These are phyloP conservation scores for Suillia variegata DNA, from an alignment of 2,888 invertebrate genomes.

Conservation along the genomic window DNA sequence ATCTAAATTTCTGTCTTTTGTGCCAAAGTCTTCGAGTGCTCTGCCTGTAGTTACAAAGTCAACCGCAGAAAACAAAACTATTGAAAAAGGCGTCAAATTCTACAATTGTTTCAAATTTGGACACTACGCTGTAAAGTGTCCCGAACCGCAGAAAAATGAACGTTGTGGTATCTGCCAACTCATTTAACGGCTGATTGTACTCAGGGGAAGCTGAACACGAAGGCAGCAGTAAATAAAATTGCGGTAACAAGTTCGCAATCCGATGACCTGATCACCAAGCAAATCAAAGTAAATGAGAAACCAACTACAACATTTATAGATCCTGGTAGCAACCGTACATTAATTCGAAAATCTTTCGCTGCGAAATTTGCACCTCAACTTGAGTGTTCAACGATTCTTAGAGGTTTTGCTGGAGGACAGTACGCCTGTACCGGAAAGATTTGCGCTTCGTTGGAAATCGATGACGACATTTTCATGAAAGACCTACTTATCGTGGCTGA, in stretches of 20 bases:
- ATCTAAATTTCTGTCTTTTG: not conserved
- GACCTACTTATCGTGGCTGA: conserved; percentile 18
- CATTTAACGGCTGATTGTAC: not conserved
- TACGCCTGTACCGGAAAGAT: conserved; percentile 14
- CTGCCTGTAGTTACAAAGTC: not conserved
- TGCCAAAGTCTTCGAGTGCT: not conserved
- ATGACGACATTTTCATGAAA: not conserved
- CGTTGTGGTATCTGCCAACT: conserved; percentile 9
- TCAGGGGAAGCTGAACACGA: not conserved
- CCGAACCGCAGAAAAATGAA: conserved; percentile 16
- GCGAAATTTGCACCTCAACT: not conserved
- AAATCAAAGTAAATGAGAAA: conserved; percentile 9
- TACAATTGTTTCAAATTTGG: conserved; percentile 22
- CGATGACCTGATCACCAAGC: not conserved
- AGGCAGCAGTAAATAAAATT: not conserved
- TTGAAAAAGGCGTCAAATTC: conserved; percentile 6
- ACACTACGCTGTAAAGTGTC: conserved; percentile 13
- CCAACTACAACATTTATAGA: conserved; percentile 13
- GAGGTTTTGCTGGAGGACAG: conserved; percentile 13
- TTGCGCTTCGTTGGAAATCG: conserved; percentile 1
- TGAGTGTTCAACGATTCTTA: not conserved
- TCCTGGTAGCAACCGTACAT: conserved; percentile 12
- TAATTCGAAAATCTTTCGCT: conserved; percentile 15
- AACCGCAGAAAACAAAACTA: not conserved
- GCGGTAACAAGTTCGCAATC: not conserved